Evolutionary conservation across 2,113 vertebrate genomes (phyloP), one percentile per base, ranked within the genome.

Genomic region (Cephalopholis sonnerati): DNA sequence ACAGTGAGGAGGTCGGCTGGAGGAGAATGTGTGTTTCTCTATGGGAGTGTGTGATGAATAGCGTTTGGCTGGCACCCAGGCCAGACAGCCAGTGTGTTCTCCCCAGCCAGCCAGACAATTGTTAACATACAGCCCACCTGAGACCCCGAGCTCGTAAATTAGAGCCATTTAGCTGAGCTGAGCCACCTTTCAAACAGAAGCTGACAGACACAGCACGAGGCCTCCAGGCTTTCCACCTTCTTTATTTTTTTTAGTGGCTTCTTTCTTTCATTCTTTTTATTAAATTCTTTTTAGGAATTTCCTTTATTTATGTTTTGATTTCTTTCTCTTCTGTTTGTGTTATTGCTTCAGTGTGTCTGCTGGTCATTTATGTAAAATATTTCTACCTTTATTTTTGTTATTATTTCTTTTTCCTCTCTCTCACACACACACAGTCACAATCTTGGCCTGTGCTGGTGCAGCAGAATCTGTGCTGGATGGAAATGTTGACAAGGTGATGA

Each of bases 41-140:
- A 2, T 27, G 61, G 63, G 77, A 57, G 69, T 24, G 63, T 65
- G 87, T 89, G 89, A 90, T 89, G 77, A 46, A 90, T 66, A 4
- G 81, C 55, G 0, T 61, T 87, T 92, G 89, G 86, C 82, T 54
- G 84, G 48, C 41, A 50, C 51, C 58, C 86, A 77, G 83, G 13
- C 39, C 75, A 61, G 75, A 79, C 79, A 79, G 81, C n/a, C 74
- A 32, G 69, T 58, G 75, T 69, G 54, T 71, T 55, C 67, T 76
- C 74, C 15, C 46, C 18, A 18, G 65, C 36, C 80, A 44, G 76
- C 80, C 85, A 82, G 86, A 85, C 84, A 70, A 50, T 64, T 80
- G 84, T 84, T 89, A 85, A 82, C 83, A 62, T 59, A 65, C 54
- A 74, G 54, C 76, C 71, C 75, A 85, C 79, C 79, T 72, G 84